Evolutionary conservation across 1,140 invertebrate genomes (phyloP), one percentile per base, ranked within the genome.

Genomic region (Papilio machaon): DNA sequence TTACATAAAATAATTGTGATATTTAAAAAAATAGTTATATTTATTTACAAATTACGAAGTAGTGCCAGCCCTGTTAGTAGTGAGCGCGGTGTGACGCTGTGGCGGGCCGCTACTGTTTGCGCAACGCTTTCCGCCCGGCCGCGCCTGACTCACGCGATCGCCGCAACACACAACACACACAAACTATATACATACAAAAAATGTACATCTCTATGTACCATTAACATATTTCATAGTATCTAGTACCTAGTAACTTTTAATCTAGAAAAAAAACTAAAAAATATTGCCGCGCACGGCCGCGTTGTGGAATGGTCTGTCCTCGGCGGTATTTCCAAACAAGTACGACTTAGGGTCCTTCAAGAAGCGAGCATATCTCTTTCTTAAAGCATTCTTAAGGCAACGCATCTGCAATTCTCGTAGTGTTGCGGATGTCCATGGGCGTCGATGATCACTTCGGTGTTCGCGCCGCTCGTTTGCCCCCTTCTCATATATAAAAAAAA

Each of bases 101-200:
- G 70, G 77, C 77, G 77, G 78, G 79, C 60, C 13, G 60, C 67
- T 58, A 84, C 78, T 82, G 81, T 80, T 84, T 82, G 79, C 78
- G 77, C 79, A 82, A 82, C 74, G 74, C 74, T 76, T 64, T 43
- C 77, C 70, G 77, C 49, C 74, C 43, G 64, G 60, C 64, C 49
- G 77, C 54, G 76, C 77, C 67, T 80, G 80, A 80, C 70, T 80
- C 78, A 84, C 79, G 78, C 74, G 46, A 19, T 47, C 47, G 73
- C 70, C 38, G 15, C 38, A 73, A 43, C 43, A 73, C 5, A 43
- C 35, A 67, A 30, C 23, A 73, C 70, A n/a, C 15, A 38, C 38
- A 43, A 47, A 47, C 38, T 30, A 30, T 30, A 35, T 67, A 13
- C 30, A 30, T 23, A 17, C 13, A 67, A 43, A 4, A 7, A 43